These are phyloP conservation scores for Ciconia nigra DNA, from an alignment of 2,797 vertebrate genomes.

Conservation along the genomic window DNA sequence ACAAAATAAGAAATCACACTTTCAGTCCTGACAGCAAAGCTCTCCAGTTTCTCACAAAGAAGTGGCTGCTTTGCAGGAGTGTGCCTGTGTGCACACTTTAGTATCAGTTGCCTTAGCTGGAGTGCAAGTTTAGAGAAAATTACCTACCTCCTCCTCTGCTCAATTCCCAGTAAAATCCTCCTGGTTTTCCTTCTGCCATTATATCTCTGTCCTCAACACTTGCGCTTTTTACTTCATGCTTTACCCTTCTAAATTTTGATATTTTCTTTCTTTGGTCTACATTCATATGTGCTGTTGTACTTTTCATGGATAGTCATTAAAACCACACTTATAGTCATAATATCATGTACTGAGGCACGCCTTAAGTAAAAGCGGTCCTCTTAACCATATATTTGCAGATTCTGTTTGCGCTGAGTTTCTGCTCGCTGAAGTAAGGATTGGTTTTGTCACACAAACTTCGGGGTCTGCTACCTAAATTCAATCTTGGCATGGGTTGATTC, in stretches of 20 bases:
- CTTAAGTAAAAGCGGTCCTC: neutral
- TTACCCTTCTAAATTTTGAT: neutral
- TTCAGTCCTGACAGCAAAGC: neutral
- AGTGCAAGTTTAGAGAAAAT: neutral
- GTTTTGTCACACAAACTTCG: neutral
- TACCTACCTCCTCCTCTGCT: neutral
- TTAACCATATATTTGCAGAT: too few relatives aligned
- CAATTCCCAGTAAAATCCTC: neutral
- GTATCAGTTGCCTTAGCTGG: neutral
- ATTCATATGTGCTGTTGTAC: neutral
- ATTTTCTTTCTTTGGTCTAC: neutral
- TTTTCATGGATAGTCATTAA: neutral
- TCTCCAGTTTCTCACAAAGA: neutral
- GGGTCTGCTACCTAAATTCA: neutral
- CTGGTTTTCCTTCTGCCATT: neutral
- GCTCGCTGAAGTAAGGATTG: neutral
- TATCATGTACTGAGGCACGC: rapidly evolving
- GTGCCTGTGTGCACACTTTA: rapidly evolving
- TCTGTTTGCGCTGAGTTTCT: neutral
- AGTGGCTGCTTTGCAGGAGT: neutral
- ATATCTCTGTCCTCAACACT: neutral
- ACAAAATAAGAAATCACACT: neutral
- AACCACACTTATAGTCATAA: neutral
- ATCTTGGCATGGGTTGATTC: neutral
- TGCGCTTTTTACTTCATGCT: rapidly evolving